Evolutionary conservation across 2,113 vertebrate genomes (phyloP), one percentile per base, ranked within the genome.

Genomic region (Alectura lathami): DNA sequence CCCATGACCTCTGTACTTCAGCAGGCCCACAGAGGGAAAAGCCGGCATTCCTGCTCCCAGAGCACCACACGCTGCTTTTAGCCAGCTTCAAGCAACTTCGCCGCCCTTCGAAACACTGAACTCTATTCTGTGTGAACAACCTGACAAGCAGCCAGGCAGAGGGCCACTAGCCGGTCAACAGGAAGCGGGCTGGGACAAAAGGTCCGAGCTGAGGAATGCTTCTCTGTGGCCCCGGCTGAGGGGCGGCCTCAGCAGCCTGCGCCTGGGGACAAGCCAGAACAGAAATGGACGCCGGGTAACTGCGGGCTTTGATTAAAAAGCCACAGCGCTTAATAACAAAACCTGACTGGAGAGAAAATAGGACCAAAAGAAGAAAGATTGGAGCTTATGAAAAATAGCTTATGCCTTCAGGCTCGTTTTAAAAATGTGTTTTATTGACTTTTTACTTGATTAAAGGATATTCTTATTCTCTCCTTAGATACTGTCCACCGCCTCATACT

Each of bases 101-200:
- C 86, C 93, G 96, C 83, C 95, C 95, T 96, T 26, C 47, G 83
- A 95, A 97, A 96, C 93, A 82, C 93, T 95, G 97, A 95, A 96
- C 92, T 96, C 83, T 89, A 67, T 83, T 97, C 96, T 98, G 92
- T 95, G 94, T 54, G 87, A 97, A 96, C 53, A 93, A 95, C 86
- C 96, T 98, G 97, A 97, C 66, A 56, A 42, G 63, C 8, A 93
- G 97, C 97, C 97, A 97, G 94, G 91, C 50, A 47, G 92, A 97
- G 96, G 96, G 97, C 95, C 96, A 95, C 92, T 91, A 45, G 36
- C 74, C 87, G 98, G 98, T 98, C 98, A 98, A 96, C 97, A 98
- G 98, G 98, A 98, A 98, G 97, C 96, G 96, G 96, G 95, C 81
- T 57, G 83, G 97, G 97, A 98, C 98, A 98, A 98, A 98, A 98